Percentiles rank a stretch among this genome's conserved stretches.
These are phyloP conservation scores for Paralichthys olivaceus DNA, from an alignment of 2,113 vertebrate species.

Conservation along the genomic window DNA sequence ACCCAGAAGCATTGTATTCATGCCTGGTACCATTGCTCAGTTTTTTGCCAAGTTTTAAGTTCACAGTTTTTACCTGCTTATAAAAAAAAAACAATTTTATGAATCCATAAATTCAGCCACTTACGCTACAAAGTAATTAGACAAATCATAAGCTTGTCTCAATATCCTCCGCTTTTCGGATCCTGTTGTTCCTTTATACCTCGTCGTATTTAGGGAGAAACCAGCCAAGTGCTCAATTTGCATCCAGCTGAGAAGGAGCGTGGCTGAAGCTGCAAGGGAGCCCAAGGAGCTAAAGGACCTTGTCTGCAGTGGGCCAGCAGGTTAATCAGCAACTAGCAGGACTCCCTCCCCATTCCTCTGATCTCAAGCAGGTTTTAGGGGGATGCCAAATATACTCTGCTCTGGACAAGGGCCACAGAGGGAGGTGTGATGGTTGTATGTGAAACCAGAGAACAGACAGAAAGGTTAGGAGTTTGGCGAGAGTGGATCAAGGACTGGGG, in stretches of 20 bases:
- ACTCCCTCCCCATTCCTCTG: conserved; percentile 68
- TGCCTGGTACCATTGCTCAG: neutral
- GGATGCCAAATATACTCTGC: conserved; percentile 61
- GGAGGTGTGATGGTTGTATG: conserved; percentile 34
- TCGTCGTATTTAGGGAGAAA: conserved; percentile 13
- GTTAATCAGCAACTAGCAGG: conserved; percentile 75
- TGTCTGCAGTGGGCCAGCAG: conserved; percentile 58
- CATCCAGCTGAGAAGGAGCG: conserved; percentile 49
- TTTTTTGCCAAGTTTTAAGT: neutral
- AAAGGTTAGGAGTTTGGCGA: conserved; percentile 1
- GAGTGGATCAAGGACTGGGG: neutral
- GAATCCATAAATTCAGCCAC: conserved; percentile 13
- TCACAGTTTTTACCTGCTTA: conserved; percentile 1
- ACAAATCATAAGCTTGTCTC: conserved; percentile 1
- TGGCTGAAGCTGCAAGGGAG: conserved; percentile 49
- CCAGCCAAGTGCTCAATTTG: conserved; percentile 42
- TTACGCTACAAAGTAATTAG: neutral
- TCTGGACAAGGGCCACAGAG: conserved; percentile 55
- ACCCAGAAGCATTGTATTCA: neutral
- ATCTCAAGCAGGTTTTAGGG: conserved; percentile 62
- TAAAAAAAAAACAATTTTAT: no score
- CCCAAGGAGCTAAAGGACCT: conserved; percentile 63
- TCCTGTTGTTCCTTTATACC: neutral
- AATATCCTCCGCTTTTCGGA: neutral
- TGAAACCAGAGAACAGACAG: conserved; percentile 29